Evolutionary conservation across 2,888 invertebrate genomes (phyloP), one percentile per base, ranked within the genome.

Genomic region (Psylliodes chrysocephalus): DNA sequence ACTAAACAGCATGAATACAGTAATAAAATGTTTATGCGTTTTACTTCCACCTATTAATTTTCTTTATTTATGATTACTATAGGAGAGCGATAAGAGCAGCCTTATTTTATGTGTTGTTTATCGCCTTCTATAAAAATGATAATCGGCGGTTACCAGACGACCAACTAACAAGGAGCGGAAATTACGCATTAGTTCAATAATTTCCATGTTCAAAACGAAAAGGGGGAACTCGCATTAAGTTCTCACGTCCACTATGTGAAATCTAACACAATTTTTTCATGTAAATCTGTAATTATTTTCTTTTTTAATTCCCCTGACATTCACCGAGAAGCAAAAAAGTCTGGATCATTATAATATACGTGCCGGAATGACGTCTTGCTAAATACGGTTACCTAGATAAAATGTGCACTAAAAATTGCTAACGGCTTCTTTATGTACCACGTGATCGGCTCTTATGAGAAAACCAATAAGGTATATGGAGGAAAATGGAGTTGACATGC

Each of bases 111-210:
- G n/a, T 19, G 17, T 14, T 44, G 44, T 47, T 49, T 49, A 49
- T 49, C 35, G 38, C 25, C 38, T 38, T 38, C 28, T 46, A 49
- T 49, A 49, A 51, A 59, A 49, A 49, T 28, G 14, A 15, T 15
- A 51, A 40, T 51, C 28, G 28, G 14, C 15, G 28, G 25, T 47
- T 38, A 30, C 17, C 28, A 25, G 38, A 28, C 49, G 38, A 40
- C 22, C 2, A 33, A 30, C 69, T 71, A 73, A 74, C 73, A 71
- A 75, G 74, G 62, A 72, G 66, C 77, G 78, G 77, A 77, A 76
- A 76, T 75, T 70, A 72, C 71, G 70, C 75, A 75, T 78, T 78
- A 77, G 70, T 67, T 69, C 69, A 71, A 75, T 77, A 74, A 75
- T 76, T 77, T 77, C 74, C 73, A 74, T 71, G 71, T 74, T 71